Evolutionary conservation across 1,140 invertebrate species (phyloP).

Genomic region (Orius insidiosus): DNA sequence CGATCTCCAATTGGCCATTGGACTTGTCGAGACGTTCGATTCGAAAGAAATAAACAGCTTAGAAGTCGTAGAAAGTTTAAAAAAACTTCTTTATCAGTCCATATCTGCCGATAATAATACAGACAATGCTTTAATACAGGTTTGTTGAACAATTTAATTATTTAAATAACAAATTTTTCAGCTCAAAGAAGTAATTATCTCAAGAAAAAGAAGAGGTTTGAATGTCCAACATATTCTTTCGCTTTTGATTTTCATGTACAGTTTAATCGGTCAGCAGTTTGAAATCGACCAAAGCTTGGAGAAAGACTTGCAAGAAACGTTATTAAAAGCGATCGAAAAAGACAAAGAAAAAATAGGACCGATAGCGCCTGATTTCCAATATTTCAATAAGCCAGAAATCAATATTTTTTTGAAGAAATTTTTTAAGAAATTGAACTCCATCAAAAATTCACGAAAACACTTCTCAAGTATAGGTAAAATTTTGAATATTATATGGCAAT

Average conservation of each 20-base stretch:
- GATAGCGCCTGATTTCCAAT: not conserved
- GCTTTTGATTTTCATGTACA: constrained; percentile 12
- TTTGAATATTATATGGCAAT: no score
- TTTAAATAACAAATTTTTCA: not conserved
- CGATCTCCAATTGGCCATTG: constrained; percentile 14
- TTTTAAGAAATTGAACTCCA: constrained; percentile 12
- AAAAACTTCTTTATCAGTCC: constrained; percentile 15
- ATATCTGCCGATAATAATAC: constrained; percentile 12
- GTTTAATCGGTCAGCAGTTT: constrained; percentile 10
- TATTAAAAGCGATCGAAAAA: not conserved
- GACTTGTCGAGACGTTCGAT: constrained; percentile 14
- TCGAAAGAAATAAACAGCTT: constrained; percentile 9
- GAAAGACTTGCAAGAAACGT: not conserved
- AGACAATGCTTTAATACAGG: constrained; percentile 10
- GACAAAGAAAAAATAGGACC: not conserved
- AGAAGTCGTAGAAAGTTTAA: constrained; percentile 13
- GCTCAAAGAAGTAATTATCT: no score
- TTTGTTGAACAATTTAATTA: constrained; percentile 3
- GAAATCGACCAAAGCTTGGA: constrained; percentile 5
- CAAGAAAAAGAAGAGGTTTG: constrained; percentile 1
- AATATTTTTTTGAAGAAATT: constrained; percentile 4
- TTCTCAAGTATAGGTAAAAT: constrained; percentile 13
- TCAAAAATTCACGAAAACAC: constrained; percentile 11
- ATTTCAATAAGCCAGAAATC: not conserved
- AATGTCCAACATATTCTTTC: constrained; percentile 3